Base-by-base conservation (phyloP, 2,113 vertebrate species). In the Electrona antarctica region DNA sequence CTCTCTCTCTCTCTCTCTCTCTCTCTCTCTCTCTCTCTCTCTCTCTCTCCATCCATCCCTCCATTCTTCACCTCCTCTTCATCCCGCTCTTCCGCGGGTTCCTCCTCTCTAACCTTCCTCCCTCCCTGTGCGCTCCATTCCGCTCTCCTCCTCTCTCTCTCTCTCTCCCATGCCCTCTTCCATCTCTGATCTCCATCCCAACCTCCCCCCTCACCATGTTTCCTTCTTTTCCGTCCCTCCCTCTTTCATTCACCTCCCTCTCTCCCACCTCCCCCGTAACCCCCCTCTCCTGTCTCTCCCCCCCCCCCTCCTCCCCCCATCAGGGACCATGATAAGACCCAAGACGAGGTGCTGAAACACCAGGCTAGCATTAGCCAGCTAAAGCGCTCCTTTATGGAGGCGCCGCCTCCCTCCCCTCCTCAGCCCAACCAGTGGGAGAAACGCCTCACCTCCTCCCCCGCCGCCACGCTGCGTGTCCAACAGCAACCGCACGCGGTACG, bases 331-430 rank as follows among this genome's bases (percentile, higher is more conserved):
- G 96, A 98, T 97, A 99, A 97, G 95, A 96, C 96, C 92, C 97
- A 98, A 93, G 97, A 98, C 29, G 96, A 98, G 88, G 94, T 99
- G 90, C 95, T 99, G 95, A 99, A 94, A 95, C 97, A 99, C 92
- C 98, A 99, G 95, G 97, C 97, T 98, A 99, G 97, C 95, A 95
- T 99, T 97, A 99, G 97, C 95, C 95, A 99, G 94, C 96, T 99
- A 92, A 99, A 99, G 93, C 97, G 97, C 94, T 97, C 93, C 95
- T 99, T 99, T 96, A 98, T 99, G 97, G 98, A 98, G 91, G 97
- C 97, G 75, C 95, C 95, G 76, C 96, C 97, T 7, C 96, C 98
- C 75, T 96, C 97, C 86, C 96, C 95, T 92, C 96, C 90, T 77
- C 90, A 89, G 73, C 82, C 95, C 83, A 97, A 94, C 93, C 97